These are phyloP conservation scores for Typhlichthys eigenmanni DNA, from an alignment of 2,797 vertebrate species.

Conservation along the genomic window DNA sequence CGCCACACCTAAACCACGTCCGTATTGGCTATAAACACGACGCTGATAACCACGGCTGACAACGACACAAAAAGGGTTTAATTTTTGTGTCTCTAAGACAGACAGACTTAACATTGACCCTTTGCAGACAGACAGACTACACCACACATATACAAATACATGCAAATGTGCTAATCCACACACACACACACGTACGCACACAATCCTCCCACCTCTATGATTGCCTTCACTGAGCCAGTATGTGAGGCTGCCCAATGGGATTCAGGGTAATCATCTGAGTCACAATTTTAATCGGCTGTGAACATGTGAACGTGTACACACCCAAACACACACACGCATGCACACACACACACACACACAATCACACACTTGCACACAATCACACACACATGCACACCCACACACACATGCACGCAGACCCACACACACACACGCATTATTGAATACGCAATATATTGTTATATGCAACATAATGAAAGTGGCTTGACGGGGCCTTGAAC, in stretches of 20 bases:
- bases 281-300: conserved; percentile 36
- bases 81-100: background rate
- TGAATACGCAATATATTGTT: too few relatives aligned
- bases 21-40: too few relatives aligned
- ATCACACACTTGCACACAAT: too few relatives aligned
- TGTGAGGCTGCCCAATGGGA: conserved; percentile 21
- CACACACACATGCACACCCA: too few relatives aligned
- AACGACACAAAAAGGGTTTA: too few relatives aligned
- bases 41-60: too few relatives aligned
- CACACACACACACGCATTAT: too few relatives aligned
- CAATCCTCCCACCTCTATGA: background rate
- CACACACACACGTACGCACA: background rate
- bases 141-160: conserved; percentile 19
- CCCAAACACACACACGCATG: background rate
- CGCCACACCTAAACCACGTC: too few relatives aligned
- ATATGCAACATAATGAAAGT: too few relatives aligned
- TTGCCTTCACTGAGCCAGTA: conserved; percentile 14
- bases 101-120: conserved; percentile 30
- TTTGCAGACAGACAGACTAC: background rate
- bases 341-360: too few relatives aligned
- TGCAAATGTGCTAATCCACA: conserved; percentile 22
- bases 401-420: too few relatives aligned
- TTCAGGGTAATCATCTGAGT: conserved; percentile 36
- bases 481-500: too few relatives aligned
- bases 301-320: conserved; percentile 5